A percentile compares a stretch with the other conserved stretches of the same genome.
These are phyloP conservation scores for Myiopsitta monachus DNA, from an alignment of 2,113 vertebrate genomes.

Conservation along the genomic window DNA sequence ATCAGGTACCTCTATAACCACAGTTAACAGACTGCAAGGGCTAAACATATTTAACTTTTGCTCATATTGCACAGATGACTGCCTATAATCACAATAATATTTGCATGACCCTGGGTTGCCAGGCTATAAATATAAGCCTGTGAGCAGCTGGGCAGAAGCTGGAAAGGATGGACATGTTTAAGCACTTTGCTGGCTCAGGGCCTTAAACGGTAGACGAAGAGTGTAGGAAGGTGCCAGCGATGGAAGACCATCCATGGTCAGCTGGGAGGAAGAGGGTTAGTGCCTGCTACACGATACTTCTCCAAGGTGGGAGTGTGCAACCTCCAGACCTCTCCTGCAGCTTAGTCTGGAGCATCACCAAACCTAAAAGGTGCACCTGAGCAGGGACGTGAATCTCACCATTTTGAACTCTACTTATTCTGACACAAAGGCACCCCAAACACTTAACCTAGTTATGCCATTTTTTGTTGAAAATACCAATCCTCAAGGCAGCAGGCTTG, in stretches of 20 bases:
- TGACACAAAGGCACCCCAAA: background rate
- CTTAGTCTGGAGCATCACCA: background rate
- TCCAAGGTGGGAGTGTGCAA: background rate
- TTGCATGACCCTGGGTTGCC: background rate
- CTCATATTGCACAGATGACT: background rate
- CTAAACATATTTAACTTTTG: background rate
- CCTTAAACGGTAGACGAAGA: background rate
- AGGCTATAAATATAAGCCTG: background rate
- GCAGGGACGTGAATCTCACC: background rate
- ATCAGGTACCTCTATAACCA: background rate
- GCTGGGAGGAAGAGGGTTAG: background rate
- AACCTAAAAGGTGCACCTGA: fast-evolving
- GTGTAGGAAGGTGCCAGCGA: background rate
- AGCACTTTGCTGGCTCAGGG: background rate
- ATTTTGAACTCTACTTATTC: background rate
- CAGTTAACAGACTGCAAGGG: background rate
- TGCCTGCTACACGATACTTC: background rate
- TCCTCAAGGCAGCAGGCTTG: background rate
- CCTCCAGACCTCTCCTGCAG: background rate
- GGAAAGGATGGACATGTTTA: background rate
- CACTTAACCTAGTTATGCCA: background rate
- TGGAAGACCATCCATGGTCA: background rate
- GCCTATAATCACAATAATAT: background rate
- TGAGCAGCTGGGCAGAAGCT: background rate
- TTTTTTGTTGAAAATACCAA: background rate